Base-by-base conservation (phyloP, 2,888 invertebrate species). In the Eupithecia dodoneata region DNA sequence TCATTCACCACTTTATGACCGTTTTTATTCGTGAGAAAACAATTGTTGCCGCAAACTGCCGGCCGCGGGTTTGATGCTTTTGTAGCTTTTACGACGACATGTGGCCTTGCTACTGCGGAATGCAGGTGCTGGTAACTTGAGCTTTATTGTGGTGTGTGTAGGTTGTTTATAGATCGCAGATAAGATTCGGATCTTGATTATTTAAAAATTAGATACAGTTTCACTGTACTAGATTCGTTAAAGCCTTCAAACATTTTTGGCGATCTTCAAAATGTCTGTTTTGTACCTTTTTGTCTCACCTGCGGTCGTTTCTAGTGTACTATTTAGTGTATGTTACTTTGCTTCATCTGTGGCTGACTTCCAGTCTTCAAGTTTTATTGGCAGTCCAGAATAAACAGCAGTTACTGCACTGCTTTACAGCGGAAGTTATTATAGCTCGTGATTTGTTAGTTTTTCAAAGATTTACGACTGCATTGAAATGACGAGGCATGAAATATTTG, bases 1-100 rank as follows among this genome's bases (percentile, higher is more conserved):
- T 86, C 85, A 86, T 85, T 87, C 85, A 86, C 83, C 86, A 85
- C 83, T 92, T 91, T 89, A 91, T 84, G 84, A 82, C 86, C 83
- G 82, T 87, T 91, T 92, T 92, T 92, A 92, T 89, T 88, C 87
- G 89, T 90, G 90, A 90, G 90, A 90, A 91, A 93, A 93, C 94
- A 93, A 93, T 94, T 90, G 92, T 88, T 86, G 81, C 90, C 87
- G 87, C 91, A 88, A 91, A 89, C 84, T 84, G 88, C 79, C 70
- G 85, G 83, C 80, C 77, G 74, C 74, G 87, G 65, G 75, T 78
- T 75, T 89, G 88, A 87, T 87, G 82, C 79, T 80, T 77, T 75
- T 78, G 79, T 82, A 79, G 81, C 81, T 77, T 83, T 80, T 79
- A 79, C 77, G 81, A 82, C 77, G 81, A 73, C 63, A 69, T 47